Base-by-base conservation (phyloP, 2,888 invertebrate genomes). In the Eupeodes luniger region DNA sequence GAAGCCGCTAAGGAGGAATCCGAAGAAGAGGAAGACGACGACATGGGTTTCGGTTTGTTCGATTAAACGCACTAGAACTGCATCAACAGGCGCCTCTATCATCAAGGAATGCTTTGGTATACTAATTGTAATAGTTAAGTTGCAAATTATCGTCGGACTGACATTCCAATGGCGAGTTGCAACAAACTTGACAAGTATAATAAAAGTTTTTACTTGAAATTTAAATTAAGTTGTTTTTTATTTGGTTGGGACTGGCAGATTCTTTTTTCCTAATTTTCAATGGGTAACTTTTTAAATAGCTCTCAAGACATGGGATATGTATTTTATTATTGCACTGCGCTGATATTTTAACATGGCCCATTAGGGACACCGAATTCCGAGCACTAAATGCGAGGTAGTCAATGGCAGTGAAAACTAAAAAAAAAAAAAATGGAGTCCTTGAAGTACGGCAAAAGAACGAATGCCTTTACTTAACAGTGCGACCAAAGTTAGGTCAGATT, bases 1-100 rank as follows among this genome's bases (percentile, higher is more conserved):
- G 95, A 95, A 89, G 96, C 97, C 93, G 96, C 96, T 91, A 96
- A 97, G 94, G 96, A 97, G 92, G 97, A 97, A 91, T 97, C 96
- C 82, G 96, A 96, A 89, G 95, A 96, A 92, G 96, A 96, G 89
- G 98, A 98, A 90, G 97, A 97, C 92, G 99, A 99, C 91, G 99
- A 99, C 94, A 98, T 99, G 98, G 99, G 99, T 94, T 98, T 99
- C 94, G 99, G 98, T 94, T 96, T 98, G 36, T 98, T 98, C 93
- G 98, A 97, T 94, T 98, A 97, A 95, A 90, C 57, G 40, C 14
- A 2, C 19, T 11, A 44, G 5, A 36, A n/a, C n/a, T 16, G 27
- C 16, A 12, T 51, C 11, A 40, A 36, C 55, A 70, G 27, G 59
- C 53, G 36, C 59, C 9, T 47, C 27, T 14, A 57, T 51, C 72